Percentiles rank a stretch among this genome's conserved stretches.
These are phyloP conservation scores for Gambusia affinis DNA, from an alignment of 2,113 vertebrate species.

Conservation along the genomic window DNA sequence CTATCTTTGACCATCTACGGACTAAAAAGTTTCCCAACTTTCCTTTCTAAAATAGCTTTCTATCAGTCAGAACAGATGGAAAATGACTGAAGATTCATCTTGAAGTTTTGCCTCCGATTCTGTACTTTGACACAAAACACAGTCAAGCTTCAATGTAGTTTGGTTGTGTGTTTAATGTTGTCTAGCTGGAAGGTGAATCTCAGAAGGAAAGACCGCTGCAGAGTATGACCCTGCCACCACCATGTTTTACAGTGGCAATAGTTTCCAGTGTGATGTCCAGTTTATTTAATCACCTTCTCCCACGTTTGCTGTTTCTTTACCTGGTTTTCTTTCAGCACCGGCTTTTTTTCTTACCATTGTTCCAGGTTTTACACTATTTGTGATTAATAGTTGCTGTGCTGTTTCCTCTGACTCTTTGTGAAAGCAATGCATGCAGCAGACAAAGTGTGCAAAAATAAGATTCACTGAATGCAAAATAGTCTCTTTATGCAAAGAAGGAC, in stretches of 20 bases:
- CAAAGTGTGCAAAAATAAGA: not conserved
- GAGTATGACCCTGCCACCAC: not conserved
- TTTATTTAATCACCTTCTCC: no score
- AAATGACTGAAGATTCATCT: not conserved
- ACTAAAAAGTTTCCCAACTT: not conserved
- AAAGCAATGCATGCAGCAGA: not conserved
- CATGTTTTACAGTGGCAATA: not conserved
- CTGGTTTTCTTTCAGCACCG: not conserved
- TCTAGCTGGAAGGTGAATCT: not conserved
- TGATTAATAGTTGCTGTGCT: not conserved
- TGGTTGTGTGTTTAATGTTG: not conserved
- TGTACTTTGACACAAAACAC: not conserved
- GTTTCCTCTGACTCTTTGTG: no score
- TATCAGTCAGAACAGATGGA: not conserved
- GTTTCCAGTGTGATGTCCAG: not conserved
- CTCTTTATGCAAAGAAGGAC: not conserved
- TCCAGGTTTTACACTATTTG: not conserved
- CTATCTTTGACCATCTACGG: not conserved
- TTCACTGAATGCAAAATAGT: not conserved
- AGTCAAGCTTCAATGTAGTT: not conserved
- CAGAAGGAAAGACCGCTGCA: not conserved
- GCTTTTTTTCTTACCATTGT: not conserved
- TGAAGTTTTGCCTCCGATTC: not conserved
- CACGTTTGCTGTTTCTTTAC: not conserved
- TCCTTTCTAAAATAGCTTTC: not conserved